Evolutionary conservation across 2,888 invertebrate species (phyloP), one percentile per base, ranked within the genome.

Genomic region (Ornithoptera priamus): DNA sequence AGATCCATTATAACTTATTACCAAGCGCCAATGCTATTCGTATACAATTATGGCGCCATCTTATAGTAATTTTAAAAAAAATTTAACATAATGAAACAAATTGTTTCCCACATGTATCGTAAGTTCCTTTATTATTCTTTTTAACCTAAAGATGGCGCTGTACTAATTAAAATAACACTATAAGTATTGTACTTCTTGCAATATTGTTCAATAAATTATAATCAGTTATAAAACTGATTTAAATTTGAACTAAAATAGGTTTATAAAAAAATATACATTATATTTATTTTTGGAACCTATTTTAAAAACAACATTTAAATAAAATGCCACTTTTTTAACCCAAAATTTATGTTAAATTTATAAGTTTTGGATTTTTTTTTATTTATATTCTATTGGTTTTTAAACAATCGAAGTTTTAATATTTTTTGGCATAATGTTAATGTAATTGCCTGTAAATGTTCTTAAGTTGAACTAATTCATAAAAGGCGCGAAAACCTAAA

Each of bases 401-500:
- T 10, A 10, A 0, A 39, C 39, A 7, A 39, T 10, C 1, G 8
- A 39, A 10, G 1, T 10, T 39, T 10, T 39, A 10, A 6, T 39
- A 39, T 39, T 39, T 10, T 10, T 39, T 39, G 8, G 39, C 10
- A 39, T 8, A 10, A 36, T 7, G 8, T 7, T 5, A 36, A 36
- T 36, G 36, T 36, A 36, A 7, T 63, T 56, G 63, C 56, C 63
- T 63, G 53, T 30, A 3, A 56, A 30, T 53, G 24, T 18, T 8
- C 20, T 24, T 50, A 7, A 22, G 18, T 15, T 56, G n/a, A 57
- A 57, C 57, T 56, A 50, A 50, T 17, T 12, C 22, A 17, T 6
- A 20, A 59, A 70, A 67, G 70, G 70, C 70, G 70, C 62, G 70
- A 70, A 69, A 65, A 62, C 58, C 66, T 36, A 30, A 61, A 53